Evolutionary conservation across 1,140 invertebrate genomes (phyloP).

Genomic region (Caerostris extrusa): DNA sequence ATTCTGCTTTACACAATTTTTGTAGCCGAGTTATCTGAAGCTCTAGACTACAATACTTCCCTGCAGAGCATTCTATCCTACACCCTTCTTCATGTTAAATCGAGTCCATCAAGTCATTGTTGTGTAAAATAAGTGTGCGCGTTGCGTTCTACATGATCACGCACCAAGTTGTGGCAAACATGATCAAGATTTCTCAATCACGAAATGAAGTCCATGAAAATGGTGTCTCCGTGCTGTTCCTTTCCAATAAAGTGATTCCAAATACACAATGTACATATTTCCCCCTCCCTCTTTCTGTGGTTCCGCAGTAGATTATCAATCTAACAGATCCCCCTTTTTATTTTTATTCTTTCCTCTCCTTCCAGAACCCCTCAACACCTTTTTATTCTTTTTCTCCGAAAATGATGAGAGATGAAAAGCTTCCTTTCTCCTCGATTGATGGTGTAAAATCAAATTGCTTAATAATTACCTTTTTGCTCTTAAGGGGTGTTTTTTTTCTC

Average conservation of each 20-base stretch:
- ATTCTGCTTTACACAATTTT: neutral
- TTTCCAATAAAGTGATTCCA: neutral
- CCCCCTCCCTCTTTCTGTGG: neutral
- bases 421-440: constrained; percentile 43
- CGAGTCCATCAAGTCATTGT: too few relatives aligned
- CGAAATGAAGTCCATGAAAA: neutral
- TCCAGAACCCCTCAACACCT: constrained; percentile 46
- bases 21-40: neutral
- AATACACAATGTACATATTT: neutral
- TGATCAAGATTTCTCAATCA: neutral
- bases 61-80: too few relatives aligned
- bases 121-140: too few relatives aligned
- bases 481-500: neutral
- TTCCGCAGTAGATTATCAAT: constrained; percentile 27
- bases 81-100: too few relatives aligned
- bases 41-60: too few relatives aligned
- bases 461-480: constrained; percentile 65
- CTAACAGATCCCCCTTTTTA: constrained; percentile 8
- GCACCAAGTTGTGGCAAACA: too few relatives aligned
- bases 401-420: constrained; percentile 47
- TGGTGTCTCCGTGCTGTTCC: neutral
- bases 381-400: constrained; percentile 44
- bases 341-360: neutral
- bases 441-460: constrained; percentile 75
- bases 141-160: too few relatives aligned